phyloP scores from a whole-genome alignment of 2,888 invertebrate genomes.

The Leptopilina drosophilae region DNA sequence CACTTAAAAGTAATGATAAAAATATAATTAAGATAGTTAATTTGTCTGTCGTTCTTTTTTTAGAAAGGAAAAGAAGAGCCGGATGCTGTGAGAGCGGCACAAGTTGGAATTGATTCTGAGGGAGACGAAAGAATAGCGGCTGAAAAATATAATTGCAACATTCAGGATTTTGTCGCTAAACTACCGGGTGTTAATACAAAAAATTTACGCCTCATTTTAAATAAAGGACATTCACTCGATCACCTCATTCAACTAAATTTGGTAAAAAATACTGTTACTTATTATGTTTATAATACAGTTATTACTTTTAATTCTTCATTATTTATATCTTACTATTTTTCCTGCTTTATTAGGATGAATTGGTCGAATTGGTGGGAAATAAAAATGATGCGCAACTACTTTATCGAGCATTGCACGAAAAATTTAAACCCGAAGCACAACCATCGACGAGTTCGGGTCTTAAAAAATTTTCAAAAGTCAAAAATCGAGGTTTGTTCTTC shows the following conservation, averaged over 20 bases:
- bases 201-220: conserved; percentile 88
- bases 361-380: conserved; percentile 86
- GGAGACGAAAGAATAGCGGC: conserved; percentile 75
- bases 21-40: neutral
- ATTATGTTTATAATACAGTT: too few relatives aligned
- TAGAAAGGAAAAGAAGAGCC: conserved; percentile 91
- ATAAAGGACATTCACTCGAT: conserved; percentile 84
- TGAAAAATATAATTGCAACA: conserved; percentile 84
- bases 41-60: conserved; percentile 10
- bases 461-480: conserved; percentile 63
- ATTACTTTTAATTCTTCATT: too few relatives aligned
- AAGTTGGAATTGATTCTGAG: conserved; percentile 84
- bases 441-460: conserved; percentile 45
- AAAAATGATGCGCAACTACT: conserved; percentile 83
- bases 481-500: conserved; percentile 68
- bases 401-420: conserved; percentile 85
- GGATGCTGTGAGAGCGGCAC: conserved; percentile 83
- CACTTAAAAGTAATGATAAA: neutral
- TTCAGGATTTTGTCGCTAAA: conserved; percentile 90
- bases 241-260: conserved; percentile 79
- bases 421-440: conserved; percentile 80
- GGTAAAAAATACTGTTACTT: conserved; percentile 10
- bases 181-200: conserved; percentile 93
- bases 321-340: conserved; percentile 41
- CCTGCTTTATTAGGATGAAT: conserved; percentile 80